Evolutionary conservation across 2,113 vertebrate genomes (phyloP), one percentile per base, ranked within the genome.

Genomic region (Pluvianellus socialis): DNA sequence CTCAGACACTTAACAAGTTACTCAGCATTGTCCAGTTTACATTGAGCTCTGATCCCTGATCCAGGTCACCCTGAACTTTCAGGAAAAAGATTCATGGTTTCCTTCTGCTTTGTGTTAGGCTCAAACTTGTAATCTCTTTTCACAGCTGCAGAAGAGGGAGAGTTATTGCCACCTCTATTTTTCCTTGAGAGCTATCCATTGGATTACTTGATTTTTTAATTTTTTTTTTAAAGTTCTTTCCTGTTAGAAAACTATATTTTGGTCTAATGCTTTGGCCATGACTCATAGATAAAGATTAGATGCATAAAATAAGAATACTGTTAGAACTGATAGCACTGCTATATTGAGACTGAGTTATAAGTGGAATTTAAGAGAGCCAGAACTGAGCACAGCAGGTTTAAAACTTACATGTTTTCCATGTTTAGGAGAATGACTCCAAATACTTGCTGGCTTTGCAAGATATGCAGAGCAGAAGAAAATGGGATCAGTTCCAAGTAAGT

Each of bases 401-500:
- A 95, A 81, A 75, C 47, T 72, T 33, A 68, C 4, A 12, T 90
- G 15, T 90, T 97, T 65, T 91, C 50, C 90, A 68, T 71, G 27
- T 95, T 89, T 80, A 98, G 97, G 75, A 98, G 92, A 94, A 97
- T 95, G 97, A 97, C 45, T 80, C 83, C 86, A 72, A 80, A 28
- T 33, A 75, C 44, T 77, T 97, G 95, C 24, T 98, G 98, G 97
- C 74, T 97, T 84, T 98, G 97, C 79, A 98, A 96, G 63, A 59
- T 67, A 49, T 94, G 96, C 92, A 88, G 94, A 94, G 55, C 84
- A 82, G 85, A 93, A 80, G 91, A 95, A 86, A 94, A 92, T 16
- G 22, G 79, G 14, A 86, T 88, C 32, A 76, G 44, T 62, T 97
- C 96, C 56, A 96, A 97, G 97, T 98, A 97, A 98, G 97, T 97